Evolutionary conservation across 2,797 vertebrate genomes (phyloP).

Genomic region (Paedocypris micromegethes): DNA sequence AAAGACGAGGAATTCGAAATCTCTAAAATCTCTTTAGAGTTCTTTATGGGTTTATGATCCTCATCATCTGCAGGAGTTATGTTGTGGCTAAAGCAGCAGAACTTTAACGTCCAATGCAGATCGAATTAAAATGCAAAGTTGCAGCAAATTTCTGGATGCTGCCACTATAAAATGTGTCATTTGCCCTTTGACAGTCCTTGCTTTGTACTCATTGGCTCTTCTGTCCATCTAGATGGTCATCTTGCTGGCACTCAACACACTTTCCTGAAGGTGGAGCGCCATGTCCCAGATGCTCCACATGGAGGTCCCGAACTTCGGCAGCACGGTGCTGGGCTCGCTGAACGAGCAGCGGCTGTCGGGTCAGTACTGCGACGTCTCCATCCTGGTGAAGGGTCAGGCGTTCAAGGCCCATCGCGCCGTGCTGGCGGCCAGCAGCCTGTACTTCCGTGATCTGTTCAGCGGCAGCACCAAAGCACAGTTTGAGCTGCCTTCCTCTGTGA

Average conservation of each 20-base stretch:
- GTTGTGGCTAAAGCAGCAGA: too few species aligned
- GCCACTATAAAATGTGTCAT: too few species aligned
- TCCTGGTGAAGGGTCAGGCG: slow-evolving; percentile 94
- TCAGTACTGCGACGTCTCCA: slow-evolving; percentile 98
- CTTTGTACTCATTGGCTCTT: slow-evolving; percentile 26
- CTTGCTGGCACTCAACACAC: slow-evolving; percentile 53
- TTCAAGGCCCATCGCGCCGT: slow-evolving; percentile 97
- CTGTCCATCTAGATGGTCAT: slow-evolving; percentile 60
- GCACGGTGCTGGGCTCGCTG: slow-evolving; percentile 91
- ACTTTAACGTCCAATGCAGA: too few species aligned
- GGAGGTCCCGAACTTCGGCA: slow-evolving; percentile 98
- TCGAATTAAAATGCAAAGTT: too few species aligned
- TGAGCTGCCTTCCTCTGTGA: slow-evolving; percentile 93
- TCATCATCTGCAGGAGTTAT: too few species aligned
- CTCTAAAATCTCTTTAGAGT: too few species aligned
- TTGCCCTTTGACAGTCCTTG: not conserved
- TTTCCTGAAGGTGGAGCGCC: slow-evolving; percentile 62
- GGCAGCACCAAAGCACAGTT: slow-evolving; percentile 93
- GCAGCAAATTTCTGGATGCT: too few species aligned
- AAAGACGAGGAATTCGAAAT: too few species aligned
- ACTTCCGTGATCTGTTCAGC: slow-evolving; percentile 96
- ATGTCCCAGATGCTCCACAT: slow-evolving; percentile 99
- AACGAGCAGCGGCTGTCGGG: slow-evolving; percentile 96
- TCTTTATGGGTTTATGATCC: too few species aligned
- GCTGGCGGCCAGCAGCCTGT: slow-evolving; percentile 95